Evolutionary conservation across 2,797 vertebrate species (phyloP), one percentile per base, ranked within the genome.

Genomic region (Acrossocheilus fasciatus): DNA sequence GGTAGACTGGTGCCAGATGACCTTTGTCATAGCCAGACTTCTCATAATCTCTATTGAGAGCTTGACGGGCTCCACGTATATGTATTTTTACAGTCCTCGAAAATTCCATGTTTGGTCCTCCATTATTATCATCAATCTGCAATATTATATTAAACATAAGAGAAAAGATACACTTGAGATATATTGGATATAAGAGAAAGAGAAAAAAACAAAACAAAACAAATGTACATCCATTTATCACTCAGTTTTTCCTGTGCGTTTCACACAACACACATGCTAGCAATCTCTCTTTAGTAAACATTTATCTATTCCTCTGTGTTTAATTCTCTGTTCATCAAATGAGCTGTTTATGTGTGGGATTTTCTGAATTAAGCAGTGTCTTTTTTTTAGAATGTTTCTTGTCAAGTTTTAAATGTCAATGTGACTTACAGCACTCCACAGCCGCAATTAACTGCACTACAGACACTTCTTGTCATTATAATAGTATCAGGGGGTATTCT

Each of bases 1-100:
- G 70, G 1, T 1, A 69, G 2, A 81, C 81, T 6, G 86, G 86
- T 23, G 6, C 45, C 68, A 89, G 50, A 39, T 89, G 88, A 7
- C 88, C 88, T 75, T 0, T 87, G 45, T 87, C 0, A 0, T 5
- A 80, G 0, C 2, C 1, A 23, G 15, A 8, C 0, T 4, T 1
- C 0, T 0, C 0, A 15, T 89, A 89, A 10, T 89, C 77, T 17
- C 0, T 12, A 11, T 80, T 86, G 8, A 83, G n/a, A 39, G 87
- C 64, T 52, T 70, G 68, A 20, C 6, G 5, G 0, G 0, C 0
- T 30, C 72, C 43, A 74, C 0, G n/a, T 47, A 5, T 1, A 0
- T 1, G 1, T 7, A 1, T 47, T 3, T n/a, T 0, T 6, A 30
- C 23, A 74, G 6, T 1, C 2, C 0, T 2, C 8, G 2, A 30